phyloP scores from a whole-genome alignment of 2,113 vertebrate species.

The Cavia aperea region DNA sequence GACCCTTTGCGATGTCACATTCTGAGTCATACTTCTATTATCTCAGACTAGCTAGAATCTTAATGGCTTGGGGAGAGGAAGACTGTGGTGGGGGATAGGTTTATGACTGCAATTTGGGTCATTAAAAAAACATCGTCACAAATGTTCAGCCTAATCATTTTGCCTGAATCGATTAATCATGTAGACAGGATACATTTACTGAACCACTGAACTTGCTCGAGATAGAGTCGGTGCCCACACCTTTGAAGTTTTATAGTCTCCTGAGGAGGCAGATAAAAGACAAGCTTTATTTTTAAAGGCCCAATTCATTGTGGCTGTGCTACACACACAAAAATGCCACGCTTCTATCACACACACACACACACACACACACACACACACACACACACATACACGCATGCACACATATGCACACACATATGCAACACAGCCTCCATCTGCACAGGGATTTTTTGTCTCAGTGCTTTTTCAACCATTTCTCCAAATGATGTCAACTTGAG shows the following conservation, averaged over 20 bases:
- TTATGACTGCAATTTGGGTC: background rate
- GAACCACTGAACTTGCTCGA: background rate
- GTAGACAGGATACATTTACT: background rate
- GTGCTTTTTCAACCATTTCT: background rate
- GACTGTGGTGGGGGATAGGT: background rate
- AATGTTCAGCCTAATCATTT: background rate
- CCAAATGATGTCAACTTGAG: background rate
- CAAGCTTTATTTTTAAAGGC: background rate
- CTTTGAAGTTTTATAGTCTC: background rate
- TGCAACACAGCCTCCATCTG: background rate
- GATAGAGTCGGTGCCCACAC: background rate
- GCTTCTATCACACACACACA: background rate
- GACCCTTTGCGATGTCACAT: background rate
- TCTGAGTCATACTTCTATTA: background rate
- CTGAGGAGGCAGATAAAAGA: background rate
- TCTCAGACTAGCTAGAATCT: background rate
- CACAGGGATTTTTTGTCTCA: background rate
- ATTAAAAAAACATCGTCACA: constrained; percentile 3
- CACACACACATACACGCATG: background rate
- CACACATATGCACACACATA: background rate
- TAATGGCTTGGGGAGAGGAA: background rate
- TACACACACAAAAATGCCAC: background rate
- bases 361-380: background rate
- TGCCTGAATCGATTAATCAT: background rate
- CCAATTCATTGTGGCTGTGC: background rate